Percentiles rank a stretch among this genome's conserved stretches.
phyloP scores from a whole-genome alignment of 1,140 invertebrate genomes.

The Lanistes nyassanus region DNA sequence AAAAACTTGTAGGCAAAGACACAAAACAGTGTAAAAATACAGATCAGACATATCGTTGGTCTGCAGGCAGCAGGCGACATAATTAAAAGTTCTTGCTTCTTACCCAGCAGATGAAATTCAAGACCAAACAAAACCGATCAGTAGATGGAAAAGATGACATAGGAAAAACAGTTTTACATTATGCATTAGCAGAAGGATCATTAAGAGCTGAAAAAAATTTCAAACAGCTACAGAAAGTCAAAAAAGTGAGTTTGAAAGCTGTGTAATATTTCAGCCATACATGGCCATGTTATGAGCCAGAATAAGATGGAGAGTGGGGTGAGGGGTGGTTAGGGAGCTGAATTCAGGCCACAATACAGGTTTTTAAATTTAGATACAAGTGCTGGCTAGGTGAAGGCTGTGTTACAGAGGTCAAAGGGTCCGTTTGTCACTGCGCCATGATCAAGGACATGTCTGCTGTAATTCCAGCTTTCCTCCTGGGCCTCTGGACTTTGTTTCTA shows the following conservation, averaged over 20 bases:
- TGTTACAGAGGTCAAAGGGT: no score
- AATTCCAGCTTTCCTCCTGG: background rate
- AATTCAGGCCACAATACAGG: no score
- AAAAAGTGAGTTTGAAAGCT: no score
- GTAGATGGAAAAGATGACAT: slow-evolving; percentile 9
- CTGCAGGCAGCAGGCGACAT: slow-evolving; percentile 18
- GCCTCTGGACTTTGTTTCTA: background rate
- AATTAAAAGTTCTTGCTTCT: no score
- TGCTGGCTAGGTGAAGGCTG: no score
- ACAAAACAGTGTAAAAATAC: slow-evolving; percentile 11
- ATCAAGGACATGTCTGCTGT: slow-evolving; percentile 1
- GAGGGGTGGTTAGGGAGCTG: no score
- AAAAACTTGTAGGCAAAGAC: slow-evolving; percentile 8
- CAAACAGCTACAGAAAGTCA: no score
- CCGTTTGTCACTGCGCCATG: background rate
- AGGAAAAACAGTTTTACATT: background rate
- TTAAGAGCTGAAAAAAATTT: no score
- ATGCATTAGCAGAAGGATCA: background rate
- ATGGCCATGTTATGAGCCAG: no score
- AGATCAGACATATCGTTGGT: slow-evolving; percentile 20
- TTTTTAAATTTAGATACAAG: no score
- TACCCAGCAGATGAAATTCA: slow-evolving; percentile 18
- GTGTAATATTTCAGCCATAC: no score
- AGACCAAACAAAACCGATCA: slow-evolving; percentile 26
- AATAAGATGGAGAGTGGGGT: no score